Conservation (phyloP, 2,888 invertebrate species). For the Acanthococcus lagerstroemiae region DNA sequence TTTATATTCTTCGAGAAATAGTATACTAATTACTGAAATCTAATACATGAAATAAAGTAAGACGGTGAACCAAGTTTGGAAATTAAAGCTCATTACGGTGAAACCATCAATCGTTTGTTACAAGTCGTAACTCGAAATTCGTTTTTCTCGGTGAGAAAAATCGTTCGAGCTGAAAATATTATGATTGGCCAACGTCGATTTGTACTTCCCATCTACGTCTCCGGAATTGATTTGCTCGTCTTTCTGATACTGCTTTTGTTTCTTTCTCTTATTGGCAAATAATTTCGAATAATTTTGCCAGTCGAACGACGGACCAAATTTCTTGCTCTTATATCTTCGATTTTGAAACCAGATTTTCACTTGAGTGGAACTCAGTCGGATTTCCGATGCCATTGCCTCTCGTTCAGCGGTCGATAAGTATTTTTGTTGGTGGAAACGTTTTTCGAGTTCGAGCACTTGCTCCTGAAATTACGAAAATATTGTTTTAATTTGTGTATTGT, state of each 20-base stretch:
- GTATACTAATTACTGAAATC: too few relatives aligned
- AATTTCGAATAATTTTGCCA: not conserved
- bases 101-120: too few relatives aligned
- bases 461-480: not conserved
- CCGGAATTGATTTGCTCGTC: not conserved
- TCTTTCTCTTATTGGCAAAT: not conserved
- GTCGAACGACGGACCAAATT: not conserved
- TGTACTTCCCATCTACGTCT: not conserved
- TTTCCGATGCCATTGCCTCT: not conserved
- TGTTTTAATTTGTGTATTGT: not conserved
- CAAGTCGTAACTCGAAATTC: too few relatives aligned
- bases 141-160: too few relatives aligned
- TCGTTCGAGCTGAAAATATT: too few relatives aligned
- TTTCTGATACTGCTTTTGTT: too few relatives aligned
- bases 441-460: conserved; percentile 10
- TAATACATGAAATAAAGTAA: too few relatives aligned
- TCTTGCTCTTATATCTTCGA: conserved; percentile 11
- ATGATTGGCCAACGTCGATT: too few relatives aligned
- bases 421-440: not conserved
- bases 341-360: conserved; percentile 24
- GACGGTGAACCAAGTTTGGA: too few relatives aligned
- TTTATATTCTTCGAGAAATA: too few relatives aligned
- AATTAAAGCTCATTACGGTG: too few relatives aligned
- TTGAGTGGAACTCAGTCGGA: conserved; percentile 4
- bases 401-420: not conserved